Conservation (phyloP, 2,113 vertebrate species). For the Bubo blakistoni region DNA sequence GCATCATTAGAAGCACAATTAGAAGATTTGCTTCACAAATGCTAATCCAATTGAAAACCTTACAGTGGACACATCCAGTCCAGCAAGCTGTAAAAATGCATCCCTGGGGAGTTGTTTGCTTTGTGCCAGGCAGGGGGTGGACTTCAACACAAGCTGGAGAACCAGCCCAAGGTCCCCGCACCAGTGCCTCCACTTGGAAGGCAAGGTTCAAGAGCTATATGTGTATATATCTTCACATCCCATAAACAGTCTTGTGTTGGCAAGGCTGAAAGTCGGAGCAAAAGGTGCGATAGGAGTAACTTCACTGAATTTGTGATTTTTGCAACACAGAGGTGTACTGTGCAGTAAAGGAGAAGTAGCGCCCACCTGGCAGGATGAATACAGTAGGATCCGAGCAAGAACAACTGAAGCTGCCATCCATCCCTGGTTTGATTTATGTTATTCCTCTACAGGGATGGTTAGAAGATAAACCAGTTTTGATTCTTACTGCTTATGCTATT, state of each 20-base stretch:
- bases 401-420: background rate
- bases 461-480: background rate
- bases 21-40: background rate
- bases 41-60: background rate
- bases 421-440: background rate
- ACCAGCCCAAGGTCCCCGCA: background rate
- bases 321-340: background rate
- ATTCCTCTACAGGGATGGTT: background rate
- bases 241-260: background rate
- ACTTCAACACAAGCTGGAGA: background rate
- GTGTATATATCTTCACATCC: fast-evolving
- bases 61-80: background rate
- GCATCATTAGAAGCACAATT: background rate
- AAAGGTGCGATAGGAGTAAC: background rate
- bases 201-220: background rate
- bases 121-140: background rate
- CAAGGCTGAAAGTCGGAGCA: background rate
- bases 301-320: background rate
- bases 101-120: background rate
- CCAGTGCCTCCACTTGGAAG: background rate
- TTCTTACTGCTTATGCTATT: background rate
- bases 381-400: background rate
- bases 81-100: background rate
- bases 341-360: background rate
- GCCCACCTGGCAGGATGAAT: background rate